Conservation (phyloP, 2,113 vertebrate genomes). For the Halichoerus grypus region DNA sequence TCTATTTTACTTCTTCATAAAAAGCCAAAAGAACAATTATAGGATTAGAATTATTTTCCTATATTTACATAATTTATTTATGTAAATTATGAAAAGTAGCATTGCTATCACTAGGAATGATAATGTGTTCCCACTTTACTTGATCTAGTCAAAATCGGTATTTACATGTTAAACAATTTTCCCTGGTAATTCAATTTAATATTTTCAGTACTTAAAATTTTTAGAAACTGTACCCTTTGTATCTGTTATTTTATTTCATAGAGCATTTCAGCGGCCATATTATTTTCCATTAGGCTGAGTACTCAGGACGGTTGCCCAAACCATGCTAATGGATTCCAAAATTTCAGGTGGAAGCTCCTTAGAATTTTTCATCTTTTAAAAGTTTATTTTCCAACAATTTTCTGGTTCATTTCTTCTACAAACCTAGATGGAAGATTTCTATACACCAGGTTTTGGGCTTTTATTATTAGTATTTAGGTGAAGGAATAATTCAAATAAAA, state of each 20-base stretch:
- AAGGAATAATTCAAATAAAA: not conserved
- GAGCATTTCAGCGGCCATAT: not conserved
- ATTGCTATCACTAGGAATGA: not conserved
- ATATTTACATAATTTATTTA: not conserved
- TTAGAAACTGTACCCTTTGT: not conserved
- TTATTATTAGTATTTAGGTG: not conserved
- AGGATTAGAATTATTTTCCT: not conserved
- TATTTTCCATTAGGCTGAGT: not conserved
- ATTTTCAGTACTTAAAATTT: not conserved
- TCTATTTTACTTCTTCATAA: not conserved
- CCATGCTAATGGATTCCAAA: not conserved
- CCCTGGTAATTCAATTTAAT: not conserved
- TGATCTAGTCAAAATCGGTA: not conserved
- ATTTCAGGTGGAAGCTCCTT: not conserved
- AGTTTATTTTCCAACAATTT: not conserved
- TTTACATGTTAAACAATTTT: not conserved
- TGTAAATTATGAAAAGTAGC: not conserved
- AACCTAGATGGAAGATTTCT: not conserved
- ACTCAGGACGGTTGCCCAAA: not conserved
- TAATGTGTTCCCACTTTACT: not conserved
- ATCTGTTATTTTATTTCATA: not conserved
- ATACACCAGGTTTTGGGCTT: not conserved
- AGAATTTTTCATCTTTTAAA: not conserved
- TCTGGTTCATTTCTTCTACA: not conserved
- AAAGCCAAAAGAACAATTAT: not conserved